Conservation (phyloP, 2,888 invertebrate genomes). For the Eledona agricola region DNA sequence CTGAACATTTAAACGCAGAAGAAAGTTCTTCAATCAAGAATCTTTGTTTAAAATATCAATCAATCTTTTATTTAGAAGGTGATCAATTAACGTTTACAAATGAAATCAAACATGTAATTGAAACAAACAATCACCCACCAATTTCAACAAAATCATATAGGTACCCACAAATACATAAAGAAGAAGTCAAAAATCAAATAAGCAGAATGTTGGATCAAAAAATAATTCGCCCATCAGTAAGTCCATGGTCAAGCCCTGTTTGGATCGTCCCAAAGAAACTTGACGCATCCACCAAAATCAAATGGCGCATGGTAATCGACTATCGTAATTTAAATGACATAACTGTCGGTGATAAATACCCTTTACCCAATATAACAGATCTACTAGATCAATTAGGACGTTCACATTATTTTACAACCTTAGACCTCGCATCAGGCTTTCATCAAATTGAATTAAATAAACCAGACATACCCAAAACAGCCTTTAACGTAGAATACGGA, state of each 20-base stretch:
- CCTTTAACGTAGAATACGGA: conserved; percentile 42
- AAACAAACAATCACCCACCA: conserved; percentile 45
- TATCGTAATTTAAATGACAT: conserved; percentile 53
- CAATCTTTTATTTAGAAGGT: conserved; percentile 44
- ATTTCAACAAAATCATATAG: conserved; percentile 53
- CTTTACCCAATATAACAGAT: conserved; percentile 45
- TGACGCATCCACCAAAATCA: conserved; percentile 47
- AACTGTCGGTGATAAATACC: conserved; percentile 48
- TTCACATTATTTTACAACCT: conserved; percentile 41
- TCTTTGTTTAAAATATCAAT: conserved; percentile 39
- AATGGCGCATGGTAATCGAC: conserved; percentile 55
- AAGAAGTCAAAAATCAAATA: conserved; percentile 49
- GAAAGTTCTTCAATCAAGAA: conserved; percentile 28
- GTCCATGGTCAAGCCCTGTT: conserved; percentile 45
- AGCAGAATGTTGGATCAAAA: conserved; percentile 46
- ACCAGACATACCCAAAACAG: conserved; percentile 41
- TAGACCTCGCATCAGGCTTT: conserved; percentile 44
- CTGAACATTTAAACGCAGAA: conserved; percentile 11
- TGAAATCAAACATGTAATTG: conserved; percentile 43
- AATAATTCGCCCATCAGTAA: conserved; percentile 46
- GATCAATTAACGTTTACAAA: conserved; percentile 45
- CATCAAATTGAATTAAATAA: conserved; percentile 41
- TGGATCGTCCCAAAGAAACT: conserved; percentile 51
- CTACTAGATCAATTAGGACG: conserved; percentile 42
- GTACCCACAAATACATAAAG: conserved; percentile 50